phyloP scores from a whole-genome alignment of 2,113 vertebrate species.

The Charina bottae region DNA sequence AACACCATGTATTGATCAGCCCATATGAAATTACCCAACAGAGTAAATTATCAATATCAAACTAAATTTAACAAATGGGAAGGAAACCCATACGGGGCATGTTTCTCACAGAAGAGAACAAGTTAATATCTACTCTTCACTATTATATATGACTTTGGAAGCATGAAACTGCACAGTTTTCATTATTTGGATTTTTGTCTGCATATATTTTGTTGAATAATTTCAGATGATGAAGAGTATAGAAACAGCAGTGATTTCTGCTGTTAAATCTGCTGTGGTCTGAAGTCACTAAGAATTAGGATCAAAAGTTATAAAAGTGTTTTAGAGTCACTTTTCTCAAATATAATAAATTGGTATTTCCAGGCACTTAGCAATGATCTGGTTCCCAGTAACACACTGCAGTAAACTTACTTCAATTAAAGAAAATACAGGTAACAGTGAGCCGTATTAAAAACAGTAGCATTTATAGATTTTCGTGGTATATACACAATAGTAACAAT shows the following conservation, averaged over 20 bases:
- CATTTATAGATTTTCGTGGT: neutral
- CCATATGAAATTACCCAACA: conserved; percentile 13
- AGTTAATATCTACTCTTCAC: neutral
- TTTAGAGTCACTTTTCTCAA: conserved; percentile 26
- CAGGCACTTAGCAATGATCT: conserved; percentile 12
- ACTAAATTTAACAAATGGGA: conserved; percentile 7
- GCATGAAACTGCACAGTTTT: neutral
- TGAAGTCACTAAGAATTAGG: conserved; percentile 31
- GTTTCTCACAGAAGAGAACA: neutral
- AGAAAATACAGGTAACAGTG: neutral
- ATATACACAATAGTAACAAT: neutral
- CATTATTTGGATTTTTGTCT: neutral
- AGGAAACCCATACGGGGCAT: neutral
- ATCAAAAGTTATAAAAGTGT: conserved; percentile 22
- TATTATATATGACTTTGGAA: neutral
- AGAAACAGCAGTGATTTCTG: conserved; percentile 27
- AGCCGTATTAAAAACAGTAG: neutral
- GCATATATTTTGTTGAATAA: conserved; percentile 1
- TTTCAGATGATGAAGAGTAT: conserved; percentile 17
- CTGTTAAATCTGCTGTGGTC: conserved; percentile 4
- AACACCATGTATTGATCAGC: neutral
- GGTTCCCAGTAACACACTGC: neutral
- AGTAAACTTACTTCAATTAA: conserved; percentile 7
- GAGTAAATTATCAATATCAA: conserved; percentile 24
- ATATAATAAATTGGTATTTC: conserved; percentile 27